Evolutionary conservation across 2,888 invertebrate genomes (phyloP), one percentile per base, ranked within the genome.

Genomic region (Julus scanicus): DNA sequence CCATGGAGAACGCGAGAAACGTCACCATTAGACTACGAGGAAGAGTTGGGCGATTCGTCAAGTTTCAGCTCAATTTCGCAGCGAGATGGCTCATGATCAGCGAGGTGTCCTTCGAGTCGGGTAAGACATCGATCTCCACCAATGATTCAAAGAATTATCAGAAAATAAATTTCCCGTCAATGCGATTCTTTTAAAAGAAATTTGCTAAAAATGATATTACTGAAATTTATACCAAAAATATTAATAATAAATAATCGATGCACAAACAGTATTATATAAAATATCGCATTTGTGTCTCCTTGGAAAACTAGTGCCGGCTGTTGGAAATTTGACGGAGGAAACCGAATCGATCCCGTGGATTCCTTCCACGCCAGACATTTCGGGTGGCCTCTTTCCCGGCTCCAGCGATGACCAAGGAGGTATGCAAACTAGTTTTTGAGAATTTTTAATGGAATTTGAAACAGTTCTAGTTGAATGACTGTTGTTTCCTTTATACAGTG

Each of bases 71-170:
- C 87, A 94, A 94, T 90, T 97, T 97, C 92, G 95, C 96, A 3
- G 94, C 96, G 20, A 94, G 95, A 88, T 98, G 98, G 97, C 95
- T 98, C 90, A 95, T 98, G 93, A 94, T 98, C 91, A 97, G 97
- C 92, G 98, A 98, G 93, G 94, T 98, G 89, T 95, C 95, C 88
- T 98, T 98, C 92, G 95, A 95, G 91, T 97, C 97, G 91, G 95
- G 96, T 96, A 93, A 92, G 93, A 91, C 29, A 29, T 29, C 29
- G 29, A 29, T 29, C 29, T 29, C 29, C 29, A 29, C 29, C 29
- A 29, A 29, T 29, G 29, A 1, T 29, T 29, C 29, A 29, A 29
- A 29, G 1, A 1, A 29, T 29, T 1, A 29, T 29, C 29, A 29
- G 0, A 29, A 29, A 29, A 29, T 29, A 29, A 29, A 29, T 29